Evolutionary conservation across 2,888 invertebrate genomes (phyloP).

Genomic region (Phorcus lineatus): DNA sequence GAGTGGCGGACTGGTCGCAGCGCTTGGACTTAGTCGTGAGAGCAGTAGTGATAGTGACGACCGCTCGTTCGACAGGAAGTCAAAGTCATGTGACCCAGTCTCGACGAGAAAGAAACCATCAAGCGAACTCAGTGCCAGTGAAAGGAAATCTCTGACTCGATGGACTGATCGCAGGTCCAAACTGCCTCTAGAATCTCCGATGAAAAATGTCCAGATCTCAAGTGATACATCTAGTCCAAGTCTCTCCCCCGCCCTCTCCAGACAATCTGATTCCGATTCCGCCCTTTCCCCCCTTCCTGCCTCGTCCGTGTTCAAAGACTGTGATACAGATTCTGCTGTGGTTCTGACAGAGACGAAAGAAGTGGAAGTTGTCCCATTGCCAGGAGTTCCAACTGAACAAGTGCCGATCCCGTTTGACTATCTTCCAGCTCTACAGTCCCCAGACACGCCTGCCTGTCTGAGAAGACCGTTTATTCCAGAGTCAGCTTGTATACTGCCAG

Average conservation of each 20-base stretch:
- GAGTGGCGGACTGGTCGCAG: slow-evolving; percentile 71
- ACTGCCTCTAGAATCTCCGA: neutral
- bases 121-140: neutral
- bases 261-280: neutral
- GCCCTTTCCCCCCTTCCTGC: neutral
- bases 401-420: neutral
- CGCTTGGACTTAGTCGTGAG: slow-evolving; percentile 65
- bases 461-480: neutral
- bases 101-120: neutral
- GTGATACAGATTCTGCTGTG: neutral
- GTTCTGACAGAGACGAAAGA: neutral
- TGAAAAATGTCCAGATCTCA: neutral
- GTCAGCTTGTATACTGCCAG: neutral
- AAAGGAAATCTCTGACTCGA: neutral
- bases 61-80: neutral
- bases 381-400: neutral
- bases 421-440: neutral
- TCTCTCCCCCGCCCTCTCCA: neutral
- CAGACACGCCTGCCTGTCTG: neutral
- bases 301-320: neutral
- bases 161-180: neutral
- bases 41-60: slow-evolving; percentile 67
- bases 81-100: neutral
- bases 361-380: neutral
- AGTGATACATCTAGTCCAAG: neutral